phyloP scores from a whole-genome alignment of 2,888 invertebrate genomes.

The Dioctria linearis region DNA sequence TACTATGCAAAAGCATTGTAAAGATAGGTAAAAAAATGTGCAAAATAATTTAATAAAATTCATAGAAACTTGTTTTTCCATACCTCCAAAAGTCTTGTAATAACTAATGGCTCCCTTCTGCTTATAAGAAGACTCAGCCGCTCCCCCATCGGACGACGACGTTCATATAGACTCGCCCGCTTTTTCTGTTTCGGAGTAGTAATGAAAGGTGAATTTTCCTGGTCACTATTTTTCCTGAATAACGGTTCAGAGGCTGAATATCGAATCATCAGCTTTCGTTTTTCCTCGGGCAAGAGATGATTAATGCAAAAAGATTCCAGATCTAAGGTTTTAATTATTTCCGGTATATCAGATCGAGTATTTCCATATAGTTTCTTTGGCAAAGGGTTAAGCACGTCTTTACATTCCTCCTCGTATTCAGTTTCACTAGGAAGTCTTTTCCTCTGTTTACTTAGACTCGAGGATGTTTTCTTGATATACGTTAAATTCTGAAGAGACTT shows the following conservation, averaged over 20 bases:
- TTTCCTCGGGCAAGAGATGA: slow-evolving; percentile 64
- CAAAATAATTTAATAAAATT: no score
- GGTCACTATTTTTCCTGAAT: slow-evolving; percentile 58
- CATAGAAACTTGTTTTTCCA: neutral
- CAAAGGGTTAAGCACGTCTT: slow-evolving; percentile 70
- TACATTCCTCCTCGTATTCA: slow-evolving; percentile 72
- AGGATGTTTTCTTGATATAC: neutral
- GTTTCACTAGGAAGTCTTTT: slow-evolving; percentile 65
- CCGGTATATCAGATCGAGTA: slow-evolving; percentile 66
- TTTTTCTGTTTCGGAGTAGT: slow-evolving; percentile 15
- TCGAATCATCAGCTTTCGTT: slow-evolving; percentile 57
- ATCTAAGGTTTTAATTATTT: slow-evolving; percentile 67
- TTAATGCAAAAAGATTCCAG: slow-evolving; percentile 65
- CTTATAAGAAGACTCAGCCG: slow-evolving; percentile 44
- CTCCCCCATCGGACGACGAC: slow-evolving; percentile 53
- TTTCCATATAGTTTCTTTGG: slow-evolving; percentile 61
- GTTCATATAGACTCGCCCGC: slow-evolving; percentile 51
- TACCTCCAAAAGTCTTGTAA: slow-evolving; percentile 38
- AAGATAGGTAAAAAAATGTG: no score
- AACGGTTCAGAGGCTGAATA: slow-evolving; percentile 29
- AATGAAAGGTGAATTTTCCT: neutral
- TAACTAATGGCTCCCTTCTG: slow-evolving; percentile 9
- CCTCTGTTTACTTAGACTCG: neutral
- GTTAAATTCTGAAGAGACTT: neutral
- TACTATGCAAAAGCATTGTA: no score